A percentile compares a stretch with the other conserved stretches of the same genome.
These are phyloP conservation scores for Melieria crassipennis DNA, from an alignment of 2,888 invertebrate genomes.

Conservation along the genomic window DNA sequence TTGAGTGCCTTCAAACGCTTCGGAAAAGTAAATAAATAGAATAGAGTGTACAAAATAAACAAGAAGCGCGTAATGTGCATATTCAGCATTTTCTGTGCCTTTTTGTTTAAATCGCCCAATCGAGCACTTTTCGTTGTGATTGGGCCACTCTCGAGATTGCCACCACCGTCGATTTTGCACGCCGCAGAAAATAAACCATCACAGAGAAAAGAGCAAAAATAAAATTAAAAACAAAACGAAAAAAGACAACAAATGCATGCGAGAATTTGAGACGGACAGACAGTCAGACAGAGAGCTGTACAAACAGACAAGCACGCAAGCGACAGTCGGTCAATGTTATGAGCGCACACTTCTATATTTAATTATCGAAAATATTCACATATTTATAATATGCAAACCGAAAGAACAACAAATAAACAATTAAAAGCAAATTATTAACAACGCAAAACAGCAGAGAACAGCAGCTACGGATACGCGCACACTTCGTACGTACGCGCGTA, in stretches of 20 bases:
- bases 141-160: not conserved
- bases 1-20: not conserved
- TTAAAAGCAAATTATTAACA: not conserved
- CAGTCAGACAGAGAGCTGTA: conserved; percentile 11
- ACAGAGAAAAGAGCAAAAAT: not conserved
- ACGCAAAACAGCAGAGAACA: not conserved
- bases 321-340: conserved; percentile 32
- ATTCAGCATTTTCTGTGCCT: not conserved
- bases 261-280: not conserved
- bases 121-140: not conserved
- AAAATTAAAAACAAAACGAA: not conserved
- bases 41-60: not conserved
- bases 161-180: too few relatives aligned
- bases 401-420: conserved; percentile 18
- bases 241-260: conserved; percentile 8
- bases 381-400: not conserved
- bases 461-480: too few relatives aligned
- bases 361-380: conserved; percentile 1
- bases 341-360: conserved; percentile 24
- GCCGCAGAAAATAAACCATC: not conserved
- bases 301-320: conserved; percentile 6
- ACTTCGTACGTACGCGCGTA: not conserved
- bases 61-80: not conserved
- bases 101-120: not conserved
- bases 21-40: not conserved